Evolutionary conservation across 2,888 invertebrate species (phyloP), one percentile per base, ranked within the genome.

Genomic region (Diploptera punctata): DNA sequence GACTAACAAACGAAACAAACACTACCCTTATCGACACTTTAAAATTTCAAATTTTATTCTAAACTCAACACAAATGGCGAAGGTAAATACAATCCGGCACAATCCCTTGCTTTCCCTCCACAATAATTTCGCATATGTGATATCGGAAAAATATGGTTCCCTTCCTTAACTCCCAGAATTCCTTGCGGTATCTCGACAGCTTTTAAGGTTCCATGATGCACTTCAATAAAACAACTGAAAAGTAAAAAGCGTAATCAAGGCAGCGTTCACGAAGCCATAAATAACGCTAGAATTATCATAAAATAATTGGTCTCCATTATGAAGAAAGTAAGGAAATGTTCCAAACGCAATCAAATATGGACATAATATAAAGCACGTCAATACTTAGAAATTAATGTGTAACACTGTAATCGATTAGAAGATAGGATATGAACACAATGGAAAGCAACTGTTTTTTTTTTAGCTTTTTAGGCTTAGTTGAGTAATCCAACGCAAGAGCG

Each of bases 101-200:
- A 74, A 77, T 74, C 75, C 77, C 77, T 75, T 75, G 79, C 79
- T 80, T 80, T 80, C 80, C 78, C 80, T 79, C 80, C 80, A 79
- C 79, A 79, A 76, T 72, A 74, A 70, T 67, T 73, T 84, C 83
- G 83, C 85, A 83, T 84, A 83, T 84, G 84, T 82, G 83, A 82
- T 84, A 85, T 84, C 83, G 84, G 79, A 85, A 86, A 86, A 86
- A 86, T 84, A 84, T 86, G 86, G 86, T 86, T 86, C 84, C 85
- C 85, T 84, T 83, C 70, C 86, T 82, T 82, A 81, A 84, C 84
- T 84, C 85, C 86, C 86, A 85, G 83, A 84, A 86, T 83, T 82
- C 85, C 81, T 83, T 83, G 84, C 84, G 83, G 78, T 80, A 79
- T 79, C 79, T 78, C 79, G 79, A 74, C 65, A 67, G 70, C 74